Percentiles rank a stretch among this genome's conserved stretches.
These are phyloP conservation scores for Crypturellus undulatus DNA, from an alignment of 2,113 vertebrate species.

Conservation along the genomic window DNA sequence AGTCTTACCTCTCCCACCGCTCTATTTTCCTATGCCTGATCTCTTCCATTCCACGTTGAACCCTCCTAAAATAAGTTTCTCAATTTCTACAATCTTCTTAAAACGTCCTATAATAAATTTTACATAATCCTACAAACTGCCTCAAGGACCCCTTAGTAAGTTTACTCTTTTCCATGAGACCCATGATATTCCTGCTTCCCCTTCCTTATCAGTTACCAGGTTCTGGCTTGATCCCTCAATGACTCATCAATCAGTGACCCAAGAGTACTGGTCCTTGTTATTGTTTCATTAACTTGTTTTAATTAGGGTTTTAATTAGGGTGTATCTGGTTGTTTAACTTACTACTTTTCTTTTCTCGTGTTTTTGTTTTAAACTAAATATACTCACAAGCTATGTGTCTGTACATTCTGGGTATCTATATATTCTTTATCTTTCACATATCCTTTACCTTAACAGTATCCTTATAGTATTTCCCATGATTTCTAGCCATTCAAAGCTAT, in stretches of 20 bases:
- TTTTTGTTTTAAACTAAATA: not conserved
- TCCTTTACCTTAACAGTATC: not conserved
- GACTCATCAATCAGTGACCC: too few species aligned
- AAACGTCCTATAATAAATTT: not conserved
- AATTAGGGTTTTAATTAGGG: not conserved
- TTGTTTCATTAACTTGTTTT: not conserved
- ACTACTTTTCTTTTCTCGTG: not conserved
- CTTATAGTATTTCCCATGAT: rapidly evolving
- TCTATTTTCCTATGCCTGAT: too few species aligned
- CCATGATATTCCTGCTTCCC: not conserved
- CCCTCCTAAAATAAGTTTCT: too few species aligned
- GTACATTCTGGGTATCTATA: not conserved
- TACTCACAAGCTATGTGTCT: rapidly evolving
- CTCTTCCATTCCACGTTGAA: too few species aligned
- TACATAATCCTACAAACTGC: not conserved
- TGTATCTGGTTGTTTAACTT: not conserved
- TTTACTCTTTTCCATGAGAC: not conserved
- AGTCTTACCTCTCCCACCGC: too few species aligned
- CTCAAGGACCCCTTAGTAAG: not conserved
- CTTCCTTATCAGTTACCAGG: too few species aligned
- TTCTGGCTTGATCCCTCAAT: too few species aligned
- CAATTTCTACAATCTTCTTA: too few species aligned
- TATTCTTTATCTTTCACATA: not conserved
- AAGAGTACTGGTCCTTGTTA: not conserved
- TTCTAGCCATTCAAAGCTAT: not conserved